Conservation (phyloP, 2,888 invertebrate species). For the Acanthoscelides obtectus region DNA sequence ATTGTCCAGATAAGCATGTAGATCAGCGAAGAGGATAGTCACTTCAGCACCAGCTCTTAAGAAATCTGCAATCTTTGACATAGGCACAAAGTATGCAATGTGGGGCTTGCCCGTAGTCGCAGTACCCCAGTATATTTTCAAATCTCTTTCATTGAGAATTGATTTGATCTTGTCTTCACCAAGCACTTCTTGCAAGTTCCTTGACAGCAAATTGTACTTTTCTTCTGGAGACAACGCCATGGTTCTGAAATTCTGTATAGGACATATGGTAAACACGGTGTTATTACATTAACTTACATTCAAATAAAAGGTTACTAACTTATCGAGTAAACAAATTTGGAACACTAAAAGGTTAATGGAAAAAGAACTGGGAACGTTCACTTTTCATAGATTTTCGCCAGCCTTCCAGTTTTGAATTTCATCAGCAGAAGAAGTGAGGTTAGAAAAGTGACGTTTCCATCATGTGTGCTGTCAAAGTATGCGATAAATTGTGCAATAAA, state of each 20-base stretch:
- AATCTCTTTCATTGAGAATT: conserved; percentile 76
- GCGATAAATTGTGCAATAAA: too few relatives aligned
- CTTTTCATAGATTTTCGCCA: too few relatives aligned
- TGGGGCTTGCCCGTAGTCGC: conserved; percentile 99
- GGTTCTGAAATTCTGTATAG: neutral
- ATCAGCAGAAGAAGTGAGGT: too few relatives aligned
- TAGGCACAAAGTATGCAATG: conserved; percentile 98
- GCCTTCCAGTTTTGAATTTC: too few relatives aligned
- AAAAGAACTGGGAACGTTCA: too few relatives aligned
- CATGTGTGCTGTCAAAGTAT: too few relatives aligned
- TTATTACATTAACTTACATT: neutral
- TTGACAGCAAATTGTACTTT: conserved; percentile 70
- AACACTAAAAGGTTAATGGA: too few relatives aligned
- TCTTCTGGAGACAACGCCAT: conserved; percentile 47
- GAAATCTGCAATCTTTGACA: conserved; percentile 98
- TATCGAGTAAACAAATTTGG: too few relatives aligned
- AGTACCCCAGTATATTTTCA: conserved; percentile 98
- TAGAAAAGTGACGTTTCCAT: too few relatives aligned
- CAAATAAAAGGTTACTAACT: too few relatives aligned
- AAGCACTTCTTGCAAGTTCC: conserved; percentile 86
- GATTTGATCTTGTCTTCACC: conserved; percentile 84
- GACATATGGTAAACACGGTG: neutral
- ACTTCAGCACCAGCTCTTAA: conserved; percentile 93
- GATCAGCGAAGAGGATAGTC: conserved; percentile 94
- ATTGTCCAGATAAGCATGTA: conserved; percentile 98